Evolutionary conservation across 2,113 vertebrate species (phyloP).

Genomic region (Calypte anna): DNA sequence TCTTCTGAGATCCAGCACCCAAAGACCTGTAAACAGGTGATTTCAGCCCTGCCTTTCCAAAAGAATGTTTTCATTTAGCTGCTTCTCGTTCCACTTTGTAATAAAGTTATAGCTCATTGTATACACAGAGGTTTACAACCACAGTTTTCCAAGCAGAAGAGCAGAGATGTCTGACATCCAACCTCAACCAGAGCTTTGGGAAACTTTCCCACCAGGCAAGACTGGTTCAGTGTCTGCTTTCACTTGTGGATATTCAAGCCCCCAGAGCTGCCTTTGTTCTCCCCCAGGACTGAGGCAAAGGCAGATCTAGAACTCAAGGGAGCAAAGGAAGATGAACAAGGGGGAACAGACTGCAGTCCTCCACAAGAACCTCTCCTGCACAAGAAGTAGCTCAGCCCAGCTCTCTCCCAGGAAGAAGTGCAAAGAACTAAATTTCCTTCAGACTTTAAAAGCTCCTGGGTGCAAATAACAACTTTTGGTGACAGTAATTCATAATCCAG

Average conservation of each 20-base stretch:
- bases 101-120: not conserved
- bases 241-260: not conserved
- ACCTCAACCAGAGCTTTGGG: not conserved
- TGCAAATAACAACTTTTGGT: not conserved
- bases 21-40: not conserved
- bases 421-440: not conserved
- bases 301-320: not conserved
- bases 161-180: fast-evolving
- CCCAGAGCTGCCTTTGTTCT: not conserved
- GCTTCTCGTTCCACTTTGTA: not conserved
- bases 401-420: not conserved
- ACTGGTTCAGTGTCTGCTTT: not conserved
- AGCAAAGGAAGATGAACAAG: not conserved
- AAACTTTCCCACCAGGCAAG: not conserved
- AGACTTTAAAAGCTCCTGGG: not conserved
- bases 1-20: not conserved
- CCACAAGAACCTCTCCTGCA: not conserved
- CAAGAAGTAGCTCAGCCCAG: not conserved
- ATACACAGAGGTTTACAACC: not conserved
- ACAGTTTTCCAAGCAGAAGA: not conserved
- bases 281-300: not conserved
- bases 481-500: not conserved
- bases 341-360: not conserved
- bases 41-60: not conserved
- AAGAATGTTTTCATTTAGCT: not conserved